Base-by-base conservation (phyloP, 2,113 vertebrate species). In the Misgurnus anguillicaudatus region DNA sequence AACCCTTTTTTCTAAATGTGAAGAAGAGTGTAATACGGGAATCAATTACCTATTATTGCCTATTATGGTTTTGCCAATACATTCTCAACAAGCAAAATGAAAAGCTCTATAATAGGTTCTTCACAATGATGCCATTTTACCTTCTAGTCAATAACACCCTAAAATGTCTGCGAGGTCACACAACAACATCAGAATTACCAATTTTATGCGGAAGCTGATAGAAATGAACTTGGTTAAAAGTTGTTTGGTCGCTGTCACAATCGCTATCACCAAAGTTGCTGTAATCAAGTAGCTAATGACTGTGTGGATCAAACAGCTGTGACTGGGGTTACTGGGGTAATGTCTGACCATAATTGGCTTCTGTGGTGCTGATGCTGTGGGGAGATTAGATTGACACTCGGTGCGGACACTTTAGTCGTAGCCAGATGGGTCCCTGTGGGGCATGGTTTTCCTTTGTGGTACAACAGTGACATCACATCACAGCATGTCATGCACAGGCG, bases 281-380 rank as follows among this genome's bases (percentile, higher is more conserved):
- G 82, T 90, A 89, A 91, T 91, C 86, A 87, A 86, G 82, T 83
- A 85, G 82, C 84, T 91, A 91, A 91, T 89, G 89, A 87, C 85
- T 82, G 81, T 74, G 85, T 21, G 81, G 88, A 88, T 75, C 66
- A 68, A 85, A 87, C 89, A 91, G 89, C 91, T 91, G 90, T 87
- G 88, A 81, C 89, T 85, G 89, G 86, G 86, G 81, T 51, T 84
- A 85, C 80, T 88, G 76, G 86, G 84, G 85, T 87, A 88, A 91
- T 91, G 76, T 84, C 87, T 88, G 79, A 80, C 84, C 84, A 85
- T 89, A 88, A 90, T 87, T 90, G 87, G 84, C 87, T 90, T 83
- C 81, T 82, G 85, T 83, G 85, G 83, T 82, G 84, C 69, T 72
- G 75, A 68, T 51, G 82, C 39, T 69, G 78, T 17, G 3, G 67